Evolutionary conservation across 2,888 invertebrate species (phyloP), one percentile per base, ranked within the genome.

Genomic region (Lathronympha strigana): DNA sequence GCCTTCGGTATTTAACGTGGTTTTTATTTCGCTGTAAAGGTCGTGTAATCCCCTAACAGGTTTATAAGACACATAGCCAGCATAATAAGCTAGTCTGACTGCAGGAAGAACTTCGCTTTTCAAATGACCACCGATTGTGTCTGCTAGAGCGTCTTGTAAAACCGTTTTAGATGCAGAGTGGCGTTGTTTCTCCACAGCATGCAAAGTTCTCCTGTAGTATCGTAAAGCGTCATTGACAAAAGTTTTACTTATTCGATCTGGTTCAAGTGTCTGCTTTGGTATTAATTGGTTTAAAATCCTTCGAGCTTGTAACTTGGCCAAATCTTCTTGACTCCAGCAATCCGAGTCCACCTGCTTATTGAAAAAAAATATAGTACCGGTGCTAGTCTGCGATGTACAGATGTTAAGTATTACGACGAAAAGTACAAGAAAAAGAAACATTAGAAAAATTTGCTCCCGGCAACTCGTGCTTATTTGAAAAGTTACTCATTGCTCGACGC

Each of bases 101-200:
- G 83, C 75, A 11, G 90, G 91, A n/a, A 92, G 79, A 60, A 88
- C 78, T 71, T 87, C 84, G 61, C 76, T 78, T 66, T 81, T 81
- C 57, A 92, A 72, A 68, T 89, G 86, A n/a, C 84, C 87, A 49
- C 91, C 91, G 28, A 91, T 79, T 1, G 88, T 80, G 62, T 92
- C 91, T 0, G 80, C 81, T 25, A 91, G 68, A 13, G 84, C 84
- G 68, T 86, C 81, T 73, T 80, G 84, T 1, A 90, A 74, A 60
- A 88, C 72, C 1, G 19, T 19, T 11, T 71, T 72, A 21, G 76
- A 78, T 36, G 73, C 73, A 5, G 63, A 63, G 61, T 88, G 79
- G 21, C 68, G 58, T 19, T 74, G 69, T 38, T 70, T 74, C 21
- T 81, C 74, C 9, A 79, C 76, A 33, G 68, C 66, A 53, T 68